phyloP scores from a whole-genome alignment of 2,888 invertebrate genomes.

The Zele albiditarsus region DNA sequence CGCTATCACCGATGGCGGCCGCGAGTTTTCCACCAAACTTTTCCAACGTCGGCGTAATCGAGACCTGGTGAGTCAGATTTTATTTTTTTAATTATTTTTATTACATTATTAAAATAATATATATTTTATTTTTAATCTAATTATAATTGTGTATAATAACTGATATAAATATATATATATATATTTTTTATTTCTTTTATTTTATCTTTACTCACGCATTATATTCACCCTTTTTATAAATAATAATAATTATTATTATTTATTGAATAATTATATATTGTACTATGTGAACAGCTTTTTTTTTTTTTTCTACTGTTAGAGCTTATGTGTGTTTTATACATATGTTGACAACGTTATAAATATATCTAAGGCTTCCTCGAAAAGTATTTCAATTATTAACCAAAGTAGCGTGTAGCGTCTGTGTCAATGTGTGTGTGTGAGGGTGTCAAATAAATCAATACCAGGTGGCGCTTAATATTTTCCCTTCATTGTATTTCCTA shows the following conservation, averaged over 20 bases:
- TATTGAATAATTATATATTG: neutral
- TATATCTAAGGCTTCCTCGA: neutral
- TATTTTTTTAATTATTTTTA: neutral
- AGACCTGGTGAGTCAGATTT: slow-evolving; percentile 67
- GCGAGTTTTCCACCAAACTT: slow-evolving; percentile 69
- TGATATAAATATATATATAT: no score
- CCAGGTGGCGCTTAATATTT: slow-evolving; percentile 11
- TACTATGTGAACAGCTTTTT: neutral
- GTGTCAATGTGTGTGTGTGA: neutral
- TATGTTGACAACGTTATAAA: neutral
- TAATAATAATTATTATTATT: neutral
- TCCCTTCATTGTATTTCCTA: slow-evolving; percentile 3
- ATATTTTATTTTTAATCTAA: slow-evolving; percentile 15
- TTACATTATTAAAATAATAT: slow-evolving; percentile 33
- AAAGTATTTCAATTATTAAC: slow-evolving; percentile 11
- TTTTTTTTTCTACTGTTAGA: neutral
- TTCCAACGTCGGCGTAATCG: slow-evolving; percentile 69
- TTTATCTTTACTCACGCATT: neutral
- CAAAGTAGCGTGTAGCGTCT: slow-evolving; percentile 12
- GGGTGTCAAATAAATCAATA: slow-evolving; percentile 17
- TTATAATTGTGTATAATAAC: neutral
- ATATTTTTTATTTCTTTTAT: neutral
- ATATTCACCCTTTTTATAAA: neutral
- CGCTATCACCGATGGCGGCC: slow-evolving; percentile 68
- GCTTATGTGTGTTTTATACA: neutral